Evolutionary conservation across 2,888 invertebrate genomes (phyloP), one percentile per base, ranked within the genome.

Genomic region (Criorhina ranunculi): DNA sequence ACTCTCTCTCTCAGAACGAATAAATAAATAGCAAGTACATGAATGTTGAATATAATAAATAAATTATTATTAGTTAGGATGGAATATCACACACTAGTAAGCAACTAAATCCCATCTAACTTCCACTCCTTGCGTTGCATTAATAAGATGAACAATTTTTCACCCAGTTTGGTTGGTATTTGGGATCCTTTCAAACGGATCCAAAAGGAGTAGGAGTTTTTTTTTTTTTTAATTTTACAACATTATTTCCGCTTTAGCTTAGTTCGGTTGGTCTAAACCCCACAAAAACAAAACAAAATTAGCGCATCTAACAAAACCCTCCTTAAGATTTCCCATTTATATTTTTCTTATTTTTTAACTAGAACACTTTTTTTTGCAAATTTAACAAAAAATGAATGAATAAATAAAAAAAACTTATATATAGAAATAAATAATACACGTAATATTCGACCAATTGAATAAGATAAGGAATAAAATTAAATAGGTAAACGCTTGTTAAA

Each of bases 401-500:
- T n/a, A n/a, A n/a, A n/a, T n/a, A n/a, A n/a, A n/a, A n/a, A 72
- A 46, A 62, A 70, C 42, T 44, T 86, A 79, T 60, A 67, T 82
- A 83, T 77, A 73, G 72, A 57, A 67, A 69, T 82, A 86, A 80
- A 76, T 57, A 80, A 78, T 73, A 86, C 60, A 83, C 72, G 79
- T 79, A 78, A 83, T 87, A 87, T 86, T 87, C 80, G 87, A 87
- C 87, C 87, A 87, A 87, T 87, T 83, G 83, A 83, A 80, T 85
- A 86, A 87, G 86, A 87, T 85, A 80, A 81, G 77, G 77, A 73
- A 77, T 86, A 80, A 69, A 66, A 59, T 75, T 75, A 70, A 79
- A 79, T 66, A 85, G 59, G 75, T 78, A 24, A n/a, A 85, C 44
- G 79, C 79, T 76, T 76, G 67, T 75, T 73, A 55, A 72, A 53